phyloP scores from a whole-genome alignment of 30 jellyfish, hydroid and myxozoan genomes.

The Turritopsis dohrnii region DNA sequence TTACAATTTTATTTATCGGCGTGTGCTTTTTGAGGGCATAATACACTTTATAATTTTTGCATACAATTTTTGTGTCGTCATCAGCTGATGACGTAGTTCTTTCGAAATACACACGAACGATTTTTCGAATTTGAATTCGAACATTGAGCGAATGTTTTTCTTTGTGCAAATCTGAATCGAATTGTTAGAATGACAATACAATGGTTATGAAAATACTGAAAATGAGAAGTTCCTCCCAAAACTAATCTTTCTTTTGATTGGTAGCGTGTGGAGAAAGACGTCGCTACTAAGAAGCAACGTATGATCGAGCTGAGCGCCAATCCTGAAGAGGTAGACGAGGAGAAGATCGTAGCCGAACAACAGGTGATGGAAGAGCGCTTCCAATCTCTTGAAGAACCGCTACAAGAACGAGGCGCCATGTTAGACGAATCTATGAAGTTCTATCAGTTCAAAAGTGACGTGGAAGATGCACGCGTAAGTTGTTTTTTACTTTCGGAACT shows the following conservation, averaged over 20 bases:
- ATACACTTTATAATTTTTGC: too few species aligned
- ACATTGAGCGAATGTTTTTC: too few species aligned
- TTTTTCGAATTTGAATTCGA: too few species aligned
- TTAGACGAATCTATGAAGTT: constrained; percentile 77
- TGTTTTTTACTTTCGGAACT: too few species aligned
- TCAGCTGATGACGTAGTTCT: too few species aligned
- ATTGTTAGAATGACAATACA: too few species aligned
- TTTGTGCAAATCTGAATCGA: too few species aligned
- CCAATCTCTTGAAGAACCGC: constrained; percentile 83
- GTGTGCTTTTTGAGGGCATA: too few species aligned
- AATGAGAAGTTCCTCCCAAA: background rate
- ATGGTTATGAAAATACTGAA: too few species aligned
- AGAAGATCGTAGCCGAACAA: constrained; percentile 82
- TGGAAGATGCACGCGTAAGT: constrained; percentile 92
- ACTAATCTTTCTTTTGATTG: background rate
- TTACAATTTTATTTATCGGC: too few species aligned
- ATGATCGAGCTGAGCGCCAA: constrained; percentile 84
- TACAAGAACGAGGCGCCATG: constrained; percentile 65
- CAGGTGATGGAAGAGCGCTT: constrained; percentile 39
- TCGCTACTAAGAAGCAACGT: constrained; percentile 56
- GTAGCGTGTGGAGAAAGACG: constrained; percentile 80
- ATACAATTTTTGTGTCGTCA: too few species aligned
- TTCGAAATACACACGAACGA: too few species aligned
- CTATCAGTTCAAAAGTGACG: constrained; percentile 92
- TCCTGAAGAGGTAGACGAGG: constrained; percentile 94